These are phyloP conservation scores for Hydrophis major DNA, from an alignment of 2,797 vertebrate species.

Conservation along the genomic window DNA sequence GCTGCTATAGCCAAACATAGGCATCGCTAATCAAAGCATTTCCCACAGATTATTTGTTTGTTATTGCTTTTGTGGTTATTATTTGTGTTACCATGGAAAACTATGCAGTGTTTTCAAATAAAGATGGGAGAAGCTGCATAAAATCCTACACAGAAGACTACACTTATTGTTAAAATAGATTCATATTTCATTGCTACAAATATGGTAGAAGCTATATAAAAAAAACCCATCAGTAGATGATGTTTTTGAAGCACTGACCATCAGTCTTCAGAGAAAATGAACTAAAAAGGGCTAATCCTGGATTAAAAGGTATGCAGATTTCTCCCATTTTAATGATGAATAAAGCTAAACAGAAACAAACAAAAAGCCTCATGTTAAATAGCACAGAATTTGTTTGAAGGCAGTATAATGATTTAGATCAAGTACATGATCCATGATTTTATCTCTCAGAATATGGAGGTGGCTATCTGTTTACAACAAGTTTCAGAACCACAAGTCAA, in stretches of 20 bases:
- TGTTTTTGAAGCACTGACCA: slow-evolving; percentile 52
- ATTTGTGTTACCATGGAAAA: slow-evolving; percentile 51
- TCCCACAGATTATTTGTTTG: slow-evolving; percentile 30
- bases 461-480: background rate
- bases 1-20: background rate
- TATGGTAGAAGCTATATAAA: slow-evolving; percentile 48
- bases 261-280: slow-evolving; percentile 56
- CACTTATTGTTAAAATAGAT: slow-evolving; percentile 30
- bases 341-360: slow-evolving; percentile 44
- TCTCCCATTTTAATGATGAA: slow-evolving; percentile 49
- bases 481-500: background rate
- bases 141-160: slow-evolving; percentile 43
- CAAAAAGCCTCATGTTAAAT: background rate
- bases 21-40: slow-evolving; percentile 8
- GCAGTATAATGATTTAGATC: slow-evolving; percentile 3
- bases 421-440: background rate
- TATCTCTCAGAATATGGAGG: background rate
- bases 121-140: slow-evolving; percentile 4
- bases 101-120: slow-evolving; percentile 34
- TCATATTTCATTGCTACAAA: slow-evolving; percentile 43
- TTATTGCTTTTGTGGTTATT: slow-evolving; percentile 41
- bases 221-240: slow-evolving; percentile 42
- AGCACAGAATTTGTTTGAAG: background rate
- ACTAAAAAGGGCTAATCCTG: slow-evolving; percentile 51
- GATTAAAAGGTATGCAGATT: slow-evolving; percentile 48